Conservation (phyloP, 2,888 invertebrate species). For the Sesia apiformis region DNA sequence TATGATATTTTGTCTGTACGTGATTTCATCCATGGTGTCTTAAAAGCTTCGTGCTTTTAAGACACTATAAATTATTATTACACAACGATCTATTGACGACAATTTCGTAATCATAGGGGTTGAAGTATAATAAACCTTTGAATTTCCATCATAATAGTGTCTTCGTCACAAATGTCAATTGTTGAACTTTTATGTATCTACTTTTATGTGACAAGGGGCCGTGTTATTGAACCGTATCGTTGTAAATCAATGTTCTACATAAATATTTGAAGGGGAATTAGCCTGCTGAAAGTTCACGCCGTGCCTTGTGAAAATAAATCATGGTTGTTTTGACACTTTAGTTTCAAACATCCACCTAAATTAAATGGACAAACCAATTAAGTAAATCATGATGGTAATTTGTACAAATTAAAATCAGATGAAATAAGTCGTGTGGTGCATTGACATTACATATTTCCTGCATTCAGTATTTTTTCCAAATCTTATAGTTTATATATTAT, state of each 20-base stretch:
- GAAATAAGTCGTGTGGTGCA: too few relatives aligned
- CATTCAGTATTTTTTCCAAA: too few relatives aligned
- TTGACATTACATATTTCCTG: too few relatives aligned
- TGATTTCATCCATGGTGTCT: too few relatives aligned
- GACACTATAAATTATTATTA: neutral
- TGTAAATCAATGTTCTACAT: conserved; percentile 46
- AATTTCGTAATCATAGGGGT: neutral
- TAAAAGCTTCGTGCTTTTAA: too few relatives aligned
- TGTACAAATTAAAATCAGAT: too few relatives aligned
- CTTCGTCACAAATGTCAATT: conserved; percentile 46
- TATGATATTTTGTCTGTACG: too few relatives aligned
- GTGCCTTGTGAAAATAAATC: conserved; percentile 9
- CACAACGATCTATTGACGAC: neutral
- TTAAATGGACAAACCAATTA: too few relatives aligned
- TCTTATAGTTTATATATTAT: too few relatives aligned
- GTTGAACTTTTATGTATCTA: conserved; percentile 58
- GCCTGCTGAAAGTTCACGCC: conserved; percentile 41
- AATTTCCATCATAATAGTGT: neutral
- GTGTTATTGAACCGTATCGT: conserved; percentile 46
- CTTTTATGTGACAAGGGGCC: conserved; percentile 43
- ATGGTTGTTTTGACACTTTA: neutral
- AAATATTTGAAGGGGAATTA: conserved; percentile 45
- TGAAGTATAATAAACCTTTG: neutral
- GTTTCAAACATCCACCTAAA: too few relatives aligned
- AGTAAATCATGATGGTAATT: too few relatives aligned